Evolutionary conservation across 2,113 vertebrate species (phyloP).

Genomic region (Calcarius ornatus): DNA sequence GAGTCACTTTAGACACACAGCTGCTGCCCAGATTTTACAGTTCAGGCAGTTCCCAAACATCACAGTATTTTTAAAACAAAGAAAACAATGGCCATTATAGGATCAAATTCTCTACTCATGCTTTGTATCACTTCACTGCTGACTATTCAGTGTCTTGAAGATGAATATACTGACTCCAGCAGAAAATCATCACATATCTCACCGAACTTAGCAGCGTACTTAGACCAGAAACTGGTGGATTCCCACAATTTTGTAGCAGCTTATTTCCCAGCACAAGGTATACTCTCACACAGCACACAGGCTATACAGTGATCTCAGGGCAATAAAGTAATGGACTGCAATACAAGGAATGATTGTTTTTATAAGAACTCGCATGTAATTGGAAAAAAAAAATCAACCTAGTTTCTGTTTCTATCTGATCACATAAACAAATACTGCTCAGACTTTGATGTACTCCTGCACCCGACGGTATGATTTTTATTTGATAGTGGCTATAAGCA

Average conservation of each 20-base stretch:
- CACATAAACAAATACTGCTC: not conserved
- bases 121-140: not conserved
- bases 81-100: not conserved
- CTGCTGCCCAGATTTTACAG: not conserved
- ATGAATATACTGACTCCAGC: not conserved
- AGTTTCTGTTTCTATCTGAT: not conserved
- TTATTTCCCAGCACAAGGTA: not conserved
- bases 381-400: not conserved
- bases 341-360: not conserved
- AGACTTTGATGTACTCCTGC: not conserved
- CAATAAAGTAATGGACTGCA: not conserved
- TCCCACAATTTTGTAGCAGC: not conserved
- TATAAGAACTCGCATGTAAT: not conserved
- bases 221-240: not conserved
- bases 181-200: not conserved
- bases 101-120: not conserved
- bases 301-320: not conserved
- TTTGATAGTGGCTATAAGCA: not conserved
- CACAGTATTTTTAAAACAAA: constrained; percentile 8
- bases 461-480: not conserved
- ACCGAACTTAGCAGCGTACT: rapidly evolving
- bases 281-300: not conserved
- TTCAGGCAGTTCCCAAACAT: not conserved
- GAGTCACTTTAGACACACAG: not conserved
- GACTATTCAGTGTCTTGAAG: not conserved